Evolutionary conservation across 2,113 vertebrate species (phyloP).

Genomic region (Hemichromis elongatus): DNA sequence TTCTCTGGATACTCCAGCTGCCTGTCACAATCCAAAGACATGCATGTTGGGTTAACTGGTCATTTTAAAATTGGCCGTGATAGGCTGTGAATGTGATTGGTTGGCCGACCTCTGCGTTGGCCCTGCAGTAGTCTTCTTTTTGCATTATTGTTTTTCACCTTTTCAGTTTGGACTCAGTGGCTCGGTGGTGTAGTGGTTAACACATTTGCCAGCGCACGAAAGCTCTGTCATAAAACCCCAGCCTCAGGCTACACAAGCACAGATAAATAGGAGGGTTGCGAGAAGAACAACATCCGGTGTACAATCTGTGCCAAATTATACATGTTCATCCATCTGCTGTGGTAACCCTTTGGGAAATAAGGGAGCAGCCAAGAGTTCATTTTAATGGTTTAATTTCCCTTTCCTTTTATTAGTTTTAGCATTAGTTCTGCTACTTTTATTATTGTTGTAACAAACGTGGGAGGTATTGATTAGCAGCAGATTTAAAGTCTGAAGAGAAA

Average conservation of each 20-base stretch:
- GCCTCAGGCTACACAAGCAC: background rate
- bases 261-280: background rate
- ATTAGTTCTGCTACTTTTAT: background rate
- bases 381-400: background rate
- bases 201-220: background rate
- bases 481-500: background rate
- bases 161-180: background rate
- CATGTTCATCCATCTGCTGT: background rate
- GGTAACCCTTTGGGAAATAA: background rate
- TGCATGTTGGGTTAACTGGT: background rate
- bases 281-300: background rate
- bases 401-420: background rate
- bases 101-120: background rate
- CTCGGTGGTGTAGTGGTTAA: background rate
- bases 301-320: background rate
- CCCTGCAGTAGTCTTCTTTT: background rate
- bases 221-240: background rate
- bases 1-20: background rate
- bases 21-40: background rate
- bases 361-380: background rate
- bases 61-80: background rate
- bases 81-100: background rate
- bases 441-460: background rate
- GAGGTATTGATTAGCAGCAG: background rate
- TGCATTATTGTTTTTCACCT: background rate